phyloP scores from a whole-genome alignment of 1,140 invertebrate species.

The Parasteatoda tepidariorum region DNA sequence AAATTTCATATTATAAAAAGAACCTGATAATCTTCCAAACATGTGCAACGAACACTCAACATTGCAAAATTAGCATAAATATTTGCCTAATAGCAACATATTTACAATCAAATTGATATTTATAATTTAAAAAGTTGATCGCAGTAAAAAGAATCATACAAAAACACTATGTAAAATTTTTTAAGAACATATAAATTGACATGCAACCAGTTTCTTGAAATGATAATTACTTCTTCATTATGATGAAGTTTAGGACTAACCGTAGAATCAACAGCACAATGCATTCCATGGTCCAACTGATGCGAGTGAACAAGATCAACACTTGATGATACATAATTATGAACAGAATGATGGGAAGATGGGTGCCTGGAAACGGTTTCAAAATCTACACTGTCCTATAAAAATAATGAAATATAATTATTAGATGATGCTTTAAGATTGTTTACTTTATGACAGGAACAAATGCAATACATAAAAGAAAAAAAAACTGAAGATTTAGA shows the following conservation, averaged over 20 bases:
- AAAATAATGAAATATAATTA: neutral
- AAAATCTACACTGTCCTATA: constrained; percentile 40
- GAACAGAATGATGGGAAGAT: constrained; percentile 48
- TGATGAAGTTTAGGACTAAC: constrained; percentile 55
- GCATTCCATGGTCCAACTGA: constrained; percentile 51
- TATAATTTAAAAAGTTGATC: too few relatives aligned
- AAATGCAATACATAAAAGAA: neutral
- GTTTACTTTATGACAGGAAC: neutral
- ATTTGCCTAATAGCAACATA: too few relatives aligned
- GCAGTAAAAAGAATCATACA: too few relatives aligned
- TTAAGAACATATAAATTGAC: too few relatives aligned
- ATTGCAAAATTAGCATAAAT: too few relatives aligned
- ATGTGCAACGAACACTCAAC: too few relatives aligned
- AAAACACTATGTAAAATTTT: too few relatives aligned
- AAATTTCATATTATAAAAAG: too few relatives aligned
- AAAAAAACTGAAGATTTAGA: neutral
- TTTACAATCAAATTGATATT: too few relatives aligned
- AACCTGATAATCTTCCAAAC: too few relatives aligned
- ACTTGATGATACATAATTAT: constrained; percentile 55
- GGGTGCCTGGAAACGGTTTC: constrained; percentile 36
- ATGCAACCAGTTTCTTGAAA: too few relatives aligned
- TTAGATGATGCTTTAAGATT: neutral
- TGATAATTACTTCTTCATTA: constrained; percentile 41
- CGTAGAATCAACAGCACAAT: constrained; percentile 59
- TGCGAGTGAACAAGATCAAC: constrained; percentile 57